Base-by-base conservation (phyloP, 1,140 invertebrate species). In the Aricia agestis region DNA sequence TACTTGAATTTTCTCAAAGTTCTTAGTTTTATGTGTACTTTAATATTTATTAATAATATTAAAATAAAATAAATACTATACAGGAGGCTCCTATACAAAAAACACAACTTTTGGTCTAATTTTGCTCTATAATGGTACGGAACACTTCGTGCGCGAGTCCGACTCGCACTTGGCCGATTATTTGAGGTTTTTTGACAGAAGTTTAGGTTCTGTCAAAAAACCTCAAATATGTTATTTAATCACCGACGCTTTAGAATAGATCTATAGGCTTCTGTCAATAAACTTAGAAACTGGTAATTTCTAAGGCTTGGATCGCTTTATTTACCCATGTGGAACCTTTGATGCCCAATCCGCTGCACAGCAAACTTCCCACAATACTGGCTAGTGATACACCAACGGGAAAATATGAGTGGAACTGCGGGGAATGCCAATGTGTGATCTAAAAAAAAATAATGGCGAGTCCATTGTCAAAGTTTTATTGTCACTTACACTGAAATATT, bases 371-470 rank as follows among this genome's bases (percentile, higher is more conserved):
- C 11, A 98, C 93, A 57, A 99, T 95, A 1, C 96, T 95, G 2
- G 98, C 96, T 92, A 96, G 99, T 13, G 2, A 90, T 9, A 71
- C 45, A 7, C 85, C 87, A 25, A 83, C 83, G 10, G 87, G 97
- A 89, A 96, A 99, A 83, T 97, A 99, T 0, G 98, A 98, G 81
- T 98, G 97, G 86, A 99, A 99, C 77, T 97, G 93, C 2, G 98
- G 98, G 57, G 96, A 97, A 81, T 97, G 95, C 98, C 98, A 99
- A 82, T 99, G 97, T 0, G 98, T 99, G 2, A 69, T 57, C 68
- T 69, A 57, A 32, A 57, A 68, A 57, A 17, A 31, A 58, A 45
- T 6, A 45, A 45, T n/a, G n/a, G n/a, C 45, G 13, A 36, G 9
- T 2, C 36, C 6, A 36, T 0, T 36, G 36, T 36, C 6, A 36